Conservation (phyloP, 2,888 invertebrate genomes). For the Ochropacha duplaris region DNA sequence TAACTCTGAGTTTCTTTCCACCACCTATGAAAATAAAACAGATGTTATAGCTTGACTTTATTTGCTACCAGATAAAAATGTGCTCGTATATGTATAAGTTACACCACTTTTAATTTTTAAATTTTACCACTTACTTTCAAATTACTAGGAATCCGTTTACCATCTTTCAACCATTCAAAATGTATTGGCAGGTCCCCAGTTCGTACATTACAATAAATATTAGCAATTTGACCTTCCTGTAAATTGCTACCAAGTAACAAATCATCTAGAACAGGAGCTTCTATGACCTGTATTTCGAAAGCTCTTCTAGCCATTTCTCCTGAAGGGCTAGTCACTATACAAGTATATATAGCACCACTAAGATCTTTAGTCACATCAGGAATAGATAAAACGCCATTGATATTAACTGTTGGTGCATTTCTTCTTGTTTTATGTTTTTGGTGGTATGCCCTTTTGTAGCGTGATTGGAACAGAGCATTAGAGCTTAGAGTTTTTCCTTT, state of each 20-base stretch:
- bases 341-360: conserved; percentile 90
- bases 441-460: conserved; percentile 56
- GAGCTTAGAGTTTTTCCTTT: conserved; percentile 65
- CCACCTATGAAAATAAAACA: conserved; percentile 67
- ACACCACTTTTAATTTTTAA: too few relatives aligned
- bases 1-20: conserved; percentile 86
- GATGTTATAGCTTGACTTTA: neutral
- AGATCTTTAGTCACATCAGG: conserved; percentile 84
- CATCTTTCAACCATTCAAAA: conserved; percentile 88
- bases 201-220: conserved; percentile 91
- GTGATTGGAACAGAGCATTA: conserved; percentile 62
- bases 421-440: conserved; percentile 51
- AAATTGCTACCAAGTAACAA: conserved; percentile 90
- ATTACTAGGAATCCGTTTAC: conserved; percentile 83
- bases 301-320: conserved; percentile 82
- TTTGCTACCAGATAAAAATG: too few relatives aligned
- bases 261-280: conserved; percentile 91
- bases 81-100: too few relatives aligned
- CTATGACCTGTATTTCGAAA: conserved; percentile 87
- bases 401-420: conserved; percentile 59
- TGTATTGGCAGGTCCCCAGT: conserved; percentile 87
- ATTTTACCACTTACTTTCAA: conserved; percentile 83
- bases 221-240: conserved; percentile 92
- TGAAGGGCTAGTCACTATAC: conserved; percentile 88
- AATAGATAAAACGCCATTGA: conserved; percentile 84